Evolutionary conservation across 1,140 invertebrate species (phyloP).

Genomic region (Paraescarpia echinospica): DNA sequence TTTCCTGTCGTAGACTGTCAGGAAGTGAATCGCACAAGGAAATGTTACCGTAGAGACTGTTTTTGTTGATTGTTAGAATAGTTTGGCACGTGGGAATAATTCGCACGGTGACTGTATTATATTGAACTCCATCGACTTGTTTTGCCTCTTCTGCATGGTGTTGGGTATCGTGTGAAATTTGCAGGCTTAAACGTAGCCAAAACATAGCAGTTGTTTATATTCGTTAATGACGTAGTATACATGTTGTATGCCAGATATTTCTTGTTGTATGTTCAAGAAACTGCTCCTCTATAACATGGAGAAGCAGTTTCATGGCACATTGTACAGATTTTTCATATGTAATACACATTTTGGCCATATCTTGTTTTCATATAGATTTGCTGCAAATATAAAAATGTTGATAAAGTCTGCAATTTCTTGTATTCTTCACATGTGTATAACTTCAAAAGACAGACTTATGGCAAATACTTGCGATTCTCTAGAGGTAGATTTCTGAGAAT

Average conservation of each 20-base stretch:
- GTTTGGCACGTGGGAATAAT: neutral
- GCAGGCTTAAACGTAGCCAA: neutral
- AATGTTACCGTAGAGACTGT: neutral
- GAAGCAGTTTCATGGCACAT: too few species aligned
- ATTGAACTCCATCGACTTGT: neutral
- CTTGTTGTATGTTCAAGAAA: neutral
- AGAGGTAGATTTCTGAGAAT: too few species aligned
- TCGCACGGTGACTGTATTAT: neutral
- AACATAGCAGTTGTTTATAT: neutral
- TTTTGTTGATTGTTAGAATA: neutral
- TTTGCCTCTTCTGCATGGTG: neutral
- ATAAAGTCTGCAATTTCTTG: too few species aligned
- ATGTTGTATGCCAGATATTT: slow-evolving; percentile 1
- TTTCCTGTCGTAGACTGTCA: neutral
- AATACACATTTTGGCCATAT: too few species aligned
- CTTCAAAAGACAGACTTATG: too few species aligned
- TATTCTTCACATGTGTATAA: too few species aligned
- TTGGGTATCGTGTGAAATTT: neutral
- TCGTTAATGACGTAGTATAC: neutral
- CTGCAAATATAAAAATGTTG: too few species aligned
- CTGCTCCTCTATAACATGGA: neutral
- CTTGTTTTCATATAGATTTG: too few species aligned
- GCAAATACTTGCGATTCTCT: too few species aligned
- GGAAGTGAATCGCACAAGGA: neutral
- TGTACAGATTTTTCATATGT: too few species aligned